Evolutionary conservation across 2,797 vertebrate genomes (phyloP).

Genomic region (Rhynchotus rufescens): DNA sequence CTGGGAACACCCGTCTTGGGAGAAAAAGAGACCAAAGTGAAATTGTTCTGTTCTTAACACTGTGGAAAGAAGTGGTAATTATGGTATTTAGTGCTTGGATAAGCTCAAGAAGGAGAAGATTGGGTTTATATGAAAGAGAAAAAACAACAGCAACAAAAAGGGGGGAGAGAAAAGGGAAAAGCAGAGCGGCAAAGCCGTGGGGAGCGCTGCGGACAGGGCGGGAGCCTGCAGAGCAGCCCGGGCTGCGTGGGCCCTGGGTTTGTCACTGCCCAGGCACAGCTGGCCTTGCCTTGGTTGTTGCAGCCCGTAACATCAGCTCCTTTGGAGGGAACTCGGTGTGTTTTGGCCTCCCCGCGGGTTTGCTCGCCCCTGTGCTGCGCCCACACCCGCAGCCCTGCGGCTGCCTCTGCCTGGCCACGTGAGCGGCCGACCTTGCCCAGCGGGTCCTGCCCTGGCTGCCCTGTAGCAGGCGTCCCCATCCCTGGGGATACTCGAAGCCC

Average conservation of each 20-base stretch:
- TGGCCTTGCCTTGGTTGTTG: not conserved
- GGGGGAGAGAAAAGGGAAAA: not conserved
- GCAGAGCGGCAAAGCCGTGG: no score
- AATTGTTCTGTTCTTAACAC: no score
- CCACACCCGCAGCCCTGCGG: not conserved
- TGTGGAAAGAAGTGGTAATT: not conserved
- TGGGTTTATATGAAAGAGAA: not conserved
- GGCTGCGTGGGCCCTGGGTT: not conserved
- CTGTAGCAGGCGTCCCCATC: not conserved
- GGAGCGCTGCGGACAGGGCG: not conserved
- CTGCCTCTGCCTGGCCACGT: no score
- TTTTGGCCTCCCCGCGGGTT: not conserved
- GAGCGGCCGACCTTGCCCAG: fast-evolving
- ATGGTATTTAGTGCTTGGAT: no score
- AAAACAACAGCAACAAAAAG: no score
- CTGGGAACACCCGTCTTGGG: not conserved
- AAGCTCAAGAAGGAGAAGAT: not conserved
- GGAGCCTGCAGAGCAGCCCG: not conserved
- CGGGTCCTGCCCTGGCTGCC: fast-evolving
- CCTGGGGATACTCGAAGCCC: not conserved
- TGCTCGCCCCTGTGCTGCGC: not conserved
- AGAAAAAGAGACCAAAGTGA: not conserved
- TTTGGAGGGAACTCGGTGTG: no score
- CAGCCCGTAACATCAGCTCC: not conserved
- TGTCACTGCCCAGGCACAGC: not conserved